These are phyloP conservation scores for Ranitomeya variabilis DNA, from an alignment of 2,113 vertebrate species.

Conservation along the genomic window DNA sequence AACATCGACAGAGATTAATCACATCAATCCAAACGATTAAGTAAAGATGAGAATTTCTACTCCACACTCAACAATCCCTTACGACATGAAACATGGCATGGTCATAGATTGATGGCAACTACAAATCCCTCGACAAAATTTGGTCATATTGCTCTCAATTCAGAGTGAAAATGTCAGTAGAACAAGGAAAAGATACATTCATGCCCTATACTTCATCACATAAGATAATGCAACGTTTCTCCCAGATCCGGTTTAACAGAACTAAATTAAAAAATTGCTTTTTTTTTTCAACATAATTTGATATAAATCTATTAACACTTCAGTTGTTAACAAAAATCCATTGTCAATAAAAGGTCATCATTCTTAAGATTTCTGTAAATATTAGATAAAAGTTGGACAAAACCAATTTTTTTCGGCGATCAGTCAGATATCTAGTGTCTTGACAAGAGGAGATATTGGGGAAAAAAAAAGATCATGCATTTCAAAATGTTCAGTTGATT, in stretches of 20 bases:
- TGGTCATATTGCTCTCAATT: not conserved
- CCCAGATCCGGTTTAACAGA: not conserved
- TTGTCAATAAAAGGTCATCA: too few relatives aligned
- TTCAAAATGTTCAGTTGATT: too few relatives aligned
- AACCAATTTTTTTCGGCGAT: too few relatives aligned
- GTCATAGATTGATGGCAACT: not conserved
- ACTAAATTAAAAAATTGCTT: not conserved
- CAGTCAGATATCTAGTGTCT: too few relatives aligned
- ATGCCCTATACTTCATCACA: not conserved
- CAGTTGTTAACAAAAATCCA: too few relatives aligned
- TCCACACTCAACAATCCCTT: not conserved
- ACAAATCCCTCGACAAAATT: not conserved
- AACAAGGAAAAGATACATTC: not conserved
- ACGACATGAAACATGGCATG: not conserved
- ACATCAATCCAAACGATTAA: not conserved
- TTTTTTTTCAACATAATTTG: too few relatives aligned
- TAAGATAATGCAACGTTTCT: too few relatives aligned
- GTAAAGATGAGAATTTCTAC: not conserved
- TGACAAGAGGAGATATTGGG: too few relatives aligned
- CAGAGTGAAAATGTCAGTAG: not conserved
- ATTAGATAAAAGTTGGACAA: too few relatives aligned
- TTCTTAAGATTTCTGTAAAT: too few relatives aligned
- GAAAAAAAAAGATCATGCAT: too few relatives aligned
- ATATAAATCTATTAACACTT: too few relatives aligned
- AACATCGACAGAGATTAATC: not conserved